Conservation (phyloP, 1,140 invertebrate species). For the Lepidurus apus region DNA sequence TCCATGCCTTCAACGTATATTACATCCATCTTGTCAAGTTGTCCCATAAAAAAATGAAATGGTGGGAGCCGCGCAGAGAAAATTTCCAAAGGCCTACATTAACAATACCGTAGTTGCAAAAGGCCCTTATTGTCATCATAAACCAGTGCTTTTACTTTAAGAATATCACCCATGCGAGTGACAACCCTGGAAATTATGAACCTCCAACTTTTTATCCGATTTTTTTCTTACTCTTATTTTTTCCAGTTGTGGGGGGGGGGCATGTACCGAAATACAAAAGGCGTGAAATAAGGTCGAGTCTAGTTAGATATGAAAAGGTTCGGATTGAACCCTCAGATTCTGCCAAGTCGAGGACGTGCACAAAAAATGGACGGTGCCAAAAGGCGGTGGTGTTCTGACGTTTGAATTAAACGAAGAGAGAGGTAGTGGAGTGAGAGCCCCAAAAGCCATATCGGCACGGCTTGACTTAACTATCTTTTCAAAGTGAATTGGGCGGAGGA, state of each 20-base stretch:
- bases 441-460: background rate
- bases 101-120: background rate
- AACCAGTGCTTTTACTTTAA: background rate
- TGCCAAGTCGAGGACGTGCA: background rate
- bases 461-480: slow-evolving; percentile 4
- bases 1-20: background rate
- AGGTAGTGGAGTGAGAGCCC: background rate
- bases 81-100: slow-evolving; percentile 16
- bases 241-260: background rate
- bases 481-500: background rate
- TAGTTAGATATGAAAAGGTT: background rate
- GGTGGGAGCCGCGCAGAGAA: background rate
- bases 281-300: slow-evolving; percentile 8
- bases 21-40: background rate
- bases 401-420: background rate
- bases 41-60: slow-evolving; percentile 7
- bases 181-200: background rate
- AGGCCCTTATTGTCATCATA: background rate
- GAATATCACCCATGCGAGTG: background rate
- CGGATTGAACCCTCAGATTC: background rate
- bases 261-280: background rate
- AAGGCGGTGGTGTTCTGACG: background rate
- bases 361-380: background rate
- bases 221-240: background rate
- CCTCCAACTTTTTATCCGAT: background rate